Evolutionary conservation across 2,113 vertebrate genomes (phyloP), one percentile per base, ranked within the genome.

Genomic region (Amazona guildingii): DNA sequence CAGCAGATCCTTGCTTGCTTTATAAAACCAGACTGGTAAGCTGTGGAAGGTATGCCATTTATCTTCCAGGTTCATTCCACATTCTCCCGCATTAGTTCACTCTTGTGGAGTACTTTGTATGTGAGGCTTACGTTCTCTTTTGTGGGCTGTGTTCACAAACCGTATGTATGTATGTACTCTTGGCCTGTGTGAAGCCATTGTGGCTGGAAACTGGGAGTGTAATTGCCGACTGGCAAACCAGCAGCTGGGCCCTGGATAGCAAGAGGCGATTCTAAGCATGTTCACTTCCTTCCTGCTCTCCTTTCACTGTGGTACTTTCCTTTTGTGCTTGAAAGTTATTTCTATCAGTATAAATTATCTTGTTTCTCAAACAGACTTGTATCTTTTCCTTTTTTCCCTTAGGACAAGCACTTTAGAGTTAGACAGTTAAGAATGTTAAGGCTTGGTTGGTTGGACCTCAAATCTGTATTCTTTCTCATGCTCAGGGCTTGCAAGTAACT

Each of bases 11-110:
- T 10, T 79, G 28, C 29, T 80, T 69, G 29, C 67, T 67, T 33
- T 57, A 7, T 54, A 23, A 43, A 80, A 41, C 31, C 0, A 0
- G 19, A 4, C 0, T 0, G 1, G 46, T 77, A 19, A 44, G 44
- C 17, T 83, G n/a, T 6, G 18, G 66, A 41, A 24, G 15, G 8
- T 28, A 2, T 9, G 7, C 33, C 10, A 1, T 54, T 80, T 11
- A 5, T 31, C 9, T 35, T 25, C 0, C 3, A 44, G 51, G 6
- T 37, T 80, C 37, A 2, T 88, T 80, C 41, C 23, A 14, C 13
- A 2, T 63, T 68, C 12, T 81, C 39, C 39, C 70, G 16, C 48
- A 49, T 46, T 9, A 48, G 44, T 61, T 91, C 9, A 14, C 12
- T 84, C n/a, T 18, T 39, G 15, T 72, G 25, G 25, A 24, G 13